Conservation (phyloP, 64 coral and sea anemone species). For the Platygyra sinensis region DNA sequence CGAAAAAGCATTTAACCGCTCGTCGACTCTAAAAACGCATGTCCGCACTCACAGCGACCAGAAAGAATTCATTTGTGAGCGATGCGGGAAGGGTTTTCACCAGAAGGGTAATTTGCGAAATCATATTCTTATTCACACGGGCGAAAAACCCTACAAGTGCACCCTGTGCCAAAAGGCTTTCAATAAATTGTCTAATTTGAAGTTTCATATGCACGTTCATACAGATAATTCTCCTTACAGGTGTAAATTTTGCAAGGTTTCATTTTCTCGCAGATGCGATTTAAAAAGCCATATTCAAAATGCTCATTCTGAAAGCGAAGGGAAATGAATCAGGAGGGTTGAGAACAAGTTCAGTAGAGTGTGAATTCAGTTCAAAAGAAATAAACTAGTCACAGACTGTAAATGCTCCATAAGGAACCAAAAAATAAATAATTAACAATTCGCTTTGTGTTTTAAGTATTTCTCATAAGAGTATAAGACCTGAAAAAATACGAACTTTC, state of each 20-base stretch:
- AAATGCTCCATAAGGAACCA: no score
- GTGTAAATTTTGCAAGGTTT: slow-evolving; percentile 63
- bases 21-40: slow-evolving; percentile 68
- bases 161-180: slow-evolving; percentile 66
- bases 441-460: no score
- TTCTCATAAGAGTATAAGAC: no score
- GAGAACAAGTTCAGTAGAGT: no score
- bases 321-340: background rate
- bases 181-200: slow-evolving; percentile 73
- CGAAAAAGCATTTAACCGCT: slow-evolving; percentile 68
- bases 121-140: slow-evolving; percentile 70
- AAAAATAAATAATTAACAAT: no score
- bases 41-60: slow-evolving; percentile 52
- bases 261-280: slow-evolving; percentile 62
- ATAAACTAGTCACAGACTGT: no score
- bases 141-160: slow-evolving; percentile 70
- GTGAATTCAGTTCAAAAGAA: no score
- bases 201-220: slow-evolving; percentile 77
- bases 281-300: slow-evolving; percentile 48
- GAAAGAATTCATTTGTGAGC: slow-evolving; percentile 60
- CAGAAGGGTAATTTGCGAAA: slow-evolving; percentile 73
- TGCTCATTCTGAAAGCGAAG: slow-evolving; percentile 38
- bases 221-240: slow-evolving; percentile 68
- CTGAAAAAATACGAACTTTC: no score
- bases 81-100: slow-evolving; percentile 68